Percentiles rank a stretch among this genome's conserved stretches.
Evolutionary conservation across 2,888 invertebrate genomes (phyloP).

Genomic region (Nomada lathburiana): DNA sequence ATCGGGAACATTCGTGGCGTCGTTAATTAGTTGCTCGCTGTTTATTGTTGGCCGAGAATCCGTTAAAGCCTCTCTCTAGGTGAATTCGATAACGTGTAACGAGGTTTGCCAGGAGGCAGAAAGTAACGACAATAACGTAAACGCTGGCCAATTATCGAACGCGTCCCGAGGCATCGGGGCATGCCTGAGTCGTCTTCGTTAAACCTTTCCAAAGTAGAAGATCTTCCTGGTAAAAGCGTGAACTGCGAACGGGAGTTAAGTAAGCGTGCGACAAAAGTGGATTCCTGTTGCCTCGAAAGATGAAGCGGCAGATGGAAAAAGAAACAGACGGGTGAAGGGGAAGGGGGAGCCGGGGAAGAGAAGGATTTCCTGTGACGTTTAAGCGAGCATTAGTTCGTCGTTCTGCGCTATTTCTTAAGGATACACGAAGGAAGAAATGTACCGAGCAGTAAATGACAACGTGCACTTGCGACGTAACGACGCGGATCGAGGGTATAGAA

Average conservation of each 20-base stretch:
- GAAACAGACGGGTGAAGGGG: conserved; percentile 37
- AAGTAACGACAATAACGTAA: conserved; percentile 6
- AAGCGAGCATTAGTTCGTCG: conserved; percentile 62
- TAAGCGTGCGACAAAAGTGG: conserved; percentile 14
- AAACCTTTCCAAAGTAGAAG: conserved; percentile 1
- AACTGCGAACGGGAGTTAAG: neutral
- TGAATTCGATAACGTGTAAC: neutral
- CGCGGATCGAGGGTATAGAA: conserved; percentile 40
- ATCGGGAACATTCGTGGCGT: conserved; percentile 32
- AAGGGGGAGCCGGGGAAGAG: conserved; percentile 25
- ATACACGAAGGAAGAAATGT: conserved; percentile 65
- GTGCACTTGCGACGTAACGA: conserved; percentile 67
- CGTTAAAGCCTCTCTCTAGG: conserved; percentile 27
- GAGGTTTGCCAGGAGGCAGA: conserved; percentile 22
- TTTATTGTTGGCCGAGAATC: conserved; percentile 41
- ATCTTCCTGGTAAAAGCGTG: conserved; percentile 4
- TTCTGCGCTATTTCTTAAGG: conserved; percentile 56
- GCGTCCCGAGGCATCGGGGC: neutral
- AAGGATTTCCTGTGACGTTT: conserved; percentile 60
- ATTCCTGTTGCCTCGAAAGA: conserved; percentile 3
- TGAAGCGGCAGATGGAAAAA: conserved; percentile 5
- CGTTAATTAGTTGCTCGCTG: conserved; percentile 59
- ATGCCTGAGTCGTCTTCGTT: conserved; percentile 7
- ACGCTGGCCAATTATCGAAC: conserved; percentile 31
- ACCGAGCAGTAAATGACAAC: conserved; percentile 67